phyloP scores from a whole-genome alignment of 1,140 invertebrate species.

The Cotesia typhae region DNA sequence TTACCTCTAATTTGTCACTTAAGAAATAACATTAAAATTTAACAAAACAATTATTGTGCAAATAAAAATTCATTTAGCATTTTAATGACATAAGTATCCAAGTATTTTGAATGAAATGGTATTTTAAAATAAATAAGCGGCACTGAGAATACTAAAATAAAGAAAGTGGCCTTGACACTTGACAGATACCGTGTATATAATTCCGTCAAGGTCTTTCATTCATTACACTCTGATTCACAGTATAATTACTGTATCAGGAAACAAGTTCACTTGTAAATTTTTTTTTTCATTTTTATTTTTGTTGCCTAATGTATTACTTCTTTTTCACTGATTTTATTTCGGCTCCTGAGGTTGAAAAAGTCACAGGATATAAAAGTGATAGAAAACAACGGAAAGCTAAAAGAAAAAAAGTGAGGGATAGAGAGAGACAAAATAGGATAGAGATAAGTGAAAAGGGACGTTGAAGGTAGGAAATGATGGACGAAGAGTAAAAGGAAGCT shows the following conservation, averaged over 20 bases:
- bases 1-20: too few relatives aligned
- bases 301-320: not conserved
- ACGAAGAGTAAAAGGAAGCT: slow-evolving; percentile 10
- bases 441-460: slow-evolving; percentile 11
- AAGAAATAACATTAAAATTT: too few relatives aligned
- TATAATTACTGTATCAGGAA: slow-evolving; percentile 8
- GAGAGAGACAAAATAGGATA: not conserved
- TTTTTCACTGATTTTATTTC: too few relatives aligned
- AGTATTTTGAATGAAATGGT: too few relatives aligned
- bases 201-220: slow-evolving; percentile 1
- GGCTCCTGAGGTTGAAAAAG: not conserved
- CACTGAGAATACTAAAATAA: too few relatives aligned
- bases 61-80: too few relatives aligned
- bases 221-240: slow-evolving; percentile 12
- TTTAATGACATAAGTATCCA: too few relatives aligned
- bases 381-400: too few relatives aligned
- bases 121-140: too few relatives aligned
- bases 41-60: too few relatives aligned
- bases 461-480: slow-evolving; percentile 14
- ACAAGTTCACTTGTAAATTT: not conserved
- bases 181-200: not conserved
- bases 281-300: not conserved
- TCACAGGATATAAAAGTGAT: not conserved
- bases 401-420: too few relatives aligned
- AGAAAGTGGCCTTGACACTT: slow-evolving; percentile 5